Conservation (phyloP, 1,140 invertebrate species). For the Ostrea edulis region DNA sequence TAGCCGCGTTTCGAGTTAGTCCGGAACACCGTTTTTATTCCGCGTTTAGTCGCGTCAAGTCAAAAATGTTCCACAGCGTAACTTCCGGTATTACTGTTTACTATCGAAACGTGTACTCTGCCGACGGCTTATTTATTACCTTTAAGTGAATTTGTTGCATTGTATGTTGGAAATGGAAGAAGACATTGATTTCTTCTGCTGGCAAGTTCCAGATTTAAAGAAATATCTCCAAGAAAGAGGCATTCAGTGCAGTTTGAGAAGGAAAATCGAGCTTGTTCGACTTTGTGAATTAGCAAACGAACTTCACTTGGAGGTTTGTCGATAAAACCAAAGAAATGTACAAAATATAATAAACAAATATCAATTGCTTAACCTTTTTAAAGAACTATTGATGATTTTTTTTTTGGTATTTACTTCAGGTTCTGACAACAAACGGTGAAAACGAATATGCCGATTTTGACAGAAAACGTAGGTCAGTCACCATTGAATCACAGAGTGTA, state of each 20-base stretch:
- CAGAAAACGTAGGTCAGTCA: not conserved
- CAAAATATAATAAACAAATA: no score
- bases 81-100: no score
- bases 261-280: conserved; percentile 1
- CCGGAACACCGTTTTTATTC: no score
- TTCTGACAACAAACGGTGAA: not conserved
- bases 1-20: no score
- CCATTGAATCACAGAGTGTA: not conserved
- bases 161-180: not conserved
- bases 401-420: not conserved
- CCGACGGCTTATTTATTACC: no score
- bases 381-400: not conserved
- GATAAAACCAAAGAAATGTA: not conserved
- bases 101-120: no score
- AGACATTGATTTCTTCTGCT: not conserved
- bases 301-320: not conserved
- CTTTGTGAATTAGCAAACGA: conserved; percentile 17
- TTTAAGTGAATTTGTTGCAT: no score
- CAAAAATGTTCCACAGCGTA: no score
- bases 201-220: conserved; percentile 30
- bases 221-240: conserved; percentile 34
- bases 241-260: not conserved
- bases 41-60: no score
- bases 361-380: no score
- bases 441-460: conserved; percentile 9